A percentile compares a stretch with the other conserved stretches of the same genome.
Evolutionary conservation across 2,888 invertebrate species (phyloP).

Genomic region (Atethmia centrago): DNA sequence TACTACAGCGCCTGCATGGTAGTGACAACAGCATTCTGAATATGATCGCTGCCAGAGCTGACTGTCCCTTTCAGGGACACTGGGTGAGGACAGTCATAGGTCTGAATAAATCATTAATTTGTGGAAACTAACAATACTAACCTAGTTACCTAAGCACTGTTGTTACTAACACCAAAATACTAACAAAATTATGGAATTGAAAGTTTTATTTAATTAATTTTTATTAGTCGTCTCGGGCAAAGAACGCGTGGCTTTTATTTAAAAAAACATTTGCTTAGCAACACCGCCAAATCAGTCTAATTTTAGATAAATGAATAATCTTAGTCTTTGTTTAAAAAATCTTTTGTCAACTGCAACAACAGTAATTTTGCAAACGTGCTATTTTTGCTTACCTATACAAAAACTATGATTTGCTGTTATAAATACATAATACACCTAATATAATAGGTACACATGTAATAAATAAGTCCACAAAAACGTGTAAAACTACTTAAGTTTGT

Average conservation of each 20-base stretch:
- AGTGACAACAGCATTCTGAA: too few relatives aligned
- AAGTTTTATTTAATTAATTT: too few relatives aligned
- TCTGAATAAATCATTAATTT: too few relatives aligned
- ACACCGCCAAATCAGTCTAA: background rate
- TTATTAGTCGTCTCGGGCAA: background rate
- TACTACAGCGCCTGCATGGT: too few relatives aligned
- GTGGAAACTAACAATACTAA: too few relatives aligned
- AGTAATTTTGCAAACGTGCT: conserved; percentile 7
- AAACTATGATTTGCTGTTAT: conserved; percentile 46
- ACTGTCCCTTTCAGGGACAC: too few relatives aligned
- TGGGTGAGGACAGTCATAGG: too few relatives aligned
- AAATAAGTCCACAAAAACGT: conserved; percentile 26
- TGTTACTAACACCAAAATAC: too few relatives aligned
- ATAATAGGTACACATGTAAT: conserved; percentile 3
- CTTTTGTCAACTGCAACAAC: conserved; percentile 2
- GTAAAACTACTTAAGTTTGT: conserved; percentile 19
- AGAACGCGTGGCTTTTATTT: background rate
- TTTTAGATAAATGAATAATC: conserved; percentile 12
- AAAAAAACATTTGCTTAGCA: background rate
- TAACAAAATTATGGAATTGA: too few relatives aligned
- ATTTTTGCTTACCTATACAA: conserved; percentile 7
- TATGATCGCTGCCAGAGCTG: too few relatives aligned
- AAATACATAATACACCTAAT: conserved; percentile 31
- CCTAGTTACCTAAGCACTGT: too few relatives aligned
- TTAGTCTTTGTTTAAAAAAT: conserved; percentile 1